phyloP scores from a whole-genome alignment of 2,113 vertebrate species.

The crab-eating macaque (Macaca fascicularis) region T2T-MFA8v1.1 NC_088381.1:98460001-98460500 shows the following conservation, averaged over 20 bases:
- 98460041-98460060: not conserved
- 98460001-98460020: too few relatives aligned
- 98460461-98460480: constrained; percentile 57
- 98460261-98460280: too few relatives aligned
- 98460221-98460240: too few relatives aligned
- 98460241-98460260: too few relatives aligned
- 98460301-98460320: too few relatives aligned
- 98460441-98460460: constrained; percentile 56
- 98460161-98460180: too few relatives aligned
- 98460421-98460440: not conserved
- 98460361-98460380: not conserved
- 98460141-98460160: too few relatives aligned
- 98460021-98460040: not conserved
- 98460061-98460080: not conserved
- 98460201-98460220: too few relatives aligned
- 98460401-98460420: constrained; percentile 25
- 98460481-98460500: constrained; percentile 19
- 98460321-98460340: not conserved
- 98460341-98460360: not conserved
- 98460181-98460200: too few relatives aligned
- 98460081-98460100: not conserved
- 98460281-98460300: too few relatives aligned
- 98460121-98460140: not conserved
- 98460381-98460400: not conserved
- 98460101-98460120: not conserved